Percentiles rank a stretch among this genome's conserved stretches.
phyloP scores from a whole-genome alignment of 2,113 vertebrate species.

The Ciconia boyciana region DNA sequence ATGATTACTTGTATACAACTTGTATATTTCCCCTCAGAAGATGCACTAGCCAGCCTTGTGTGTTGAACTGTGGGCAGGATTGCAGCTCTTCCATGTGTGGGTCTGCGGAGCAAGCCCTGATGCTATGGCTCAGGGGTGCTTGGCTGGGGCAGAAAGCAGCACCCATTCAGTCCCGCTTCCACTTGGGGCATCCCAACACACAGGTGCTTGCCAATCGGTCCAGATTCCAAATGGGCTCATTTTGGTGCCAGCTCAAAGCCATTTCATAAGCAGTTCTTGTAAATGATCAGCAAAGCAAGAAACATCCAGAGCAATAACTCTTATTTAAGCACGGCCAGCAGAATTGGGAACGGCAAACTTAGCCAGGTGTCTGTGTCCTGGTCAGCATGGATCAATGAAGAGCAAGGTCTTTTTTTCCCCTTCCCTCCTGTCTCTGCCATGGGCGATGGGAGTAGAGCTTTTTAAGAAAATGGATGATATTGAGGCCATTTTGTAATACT shows the following conservation, averaged over 20 bases:
- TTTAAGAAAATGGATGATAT: neutral
- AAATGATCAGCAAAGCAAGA: neutral
- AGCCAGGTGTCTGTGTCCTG: neutral
- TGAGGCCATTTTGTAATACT: neutral
- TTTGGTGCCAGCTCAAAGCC: neutral
- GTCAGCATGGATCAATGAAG: rapidly evolving
- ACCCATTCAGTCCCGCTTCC: neutral
- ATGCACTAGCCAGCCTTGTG: neutral
- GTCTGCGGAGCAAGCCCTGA: neutral
- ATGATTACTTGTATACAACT: neutral
- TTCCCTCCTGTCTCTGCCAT: neutral
- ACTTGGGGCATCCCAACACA: neutral
- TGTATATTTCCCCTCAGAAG: neutral
- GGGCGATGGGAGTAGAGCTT: neutral
- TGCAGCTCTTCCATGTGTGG: neutral
- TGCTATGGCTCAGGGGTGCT: neutral
- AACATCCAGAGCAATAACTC: neutral
- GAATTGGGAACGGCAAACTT: neutral
- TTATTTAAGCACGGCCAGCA: neutral
- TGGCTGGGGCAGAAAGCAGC: neutral
- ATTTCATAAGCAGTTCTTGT: neutral
- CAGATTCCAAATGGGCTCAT: neutral
- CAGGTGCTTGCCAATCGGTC: neutral
- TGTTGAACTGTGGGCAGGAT: neutral
- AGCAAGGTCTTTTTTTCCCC: neutral